These are phyloP conservation scores for Drosophila mettleri DNA, from an alignment of 2,888 invertebrate genomes.

Conservation along the genomic window DNA sequence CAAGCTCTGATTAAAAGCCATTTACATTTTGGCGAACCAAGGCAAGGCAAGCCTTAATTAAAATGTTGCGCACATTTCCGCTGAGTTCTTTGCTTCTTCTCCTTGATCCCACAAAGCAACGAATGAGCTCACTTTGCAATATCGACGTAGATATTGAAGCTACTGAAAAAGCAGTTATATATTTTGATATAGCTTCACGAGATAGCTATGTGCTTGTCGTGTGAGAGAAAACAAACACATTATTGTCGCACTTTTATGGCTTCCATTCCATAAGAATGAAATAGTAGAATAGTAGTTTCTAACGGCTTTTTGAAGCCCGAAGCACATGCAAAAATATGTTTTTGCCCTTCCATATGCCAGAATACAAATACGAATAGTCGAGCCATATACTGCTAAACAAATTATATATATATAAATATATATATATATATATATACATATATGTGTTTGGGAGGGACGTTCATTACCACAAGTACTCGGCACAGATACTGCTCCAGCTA, in stretches of 20 bases:
- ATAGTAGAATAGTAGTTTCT: too few relatives aligned
- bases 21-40: conserved; percentile 62
- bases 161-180: not conserved
- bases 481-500: conserved; percentile 27
- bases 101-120: conserved; percentile 1
- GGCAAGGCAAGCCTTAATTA: conserved; percentile 75
- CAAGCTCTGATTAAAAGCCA: conserved; percentile 67
- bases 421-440: not conserved
- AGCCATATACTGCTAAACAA: not conserved
- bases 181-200: conserved; percentile 55
- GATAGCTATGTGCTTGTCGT: not conserved
- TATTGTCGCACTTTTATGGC: conserved; percentile 24
- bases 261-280: conserved; percentile 38
- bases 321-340: conserved; percentile 39
- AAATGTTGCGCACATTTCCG: conserved; percentile 83
- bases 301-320: conserved; percentile 30
- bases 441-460: conserved; percentile 9
- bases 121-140: conserved; percentile 30
- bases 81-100: conserved; percentile 26
- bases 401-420: conserved; percentile 2
- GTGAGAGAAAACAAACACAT: not conserved
- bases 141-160: conserved; percentile 5
- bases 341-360: conserved; percentile 17
- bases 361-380: not conserved
- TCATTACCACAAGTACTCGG: conserved; percentile 47